Percentiles rank a stretch among this genome's conserved stretches.
Evolutionary conservation across 2,113 vertebrate species (phyloP).

Genomic region (Tor tambroides): DNA sequence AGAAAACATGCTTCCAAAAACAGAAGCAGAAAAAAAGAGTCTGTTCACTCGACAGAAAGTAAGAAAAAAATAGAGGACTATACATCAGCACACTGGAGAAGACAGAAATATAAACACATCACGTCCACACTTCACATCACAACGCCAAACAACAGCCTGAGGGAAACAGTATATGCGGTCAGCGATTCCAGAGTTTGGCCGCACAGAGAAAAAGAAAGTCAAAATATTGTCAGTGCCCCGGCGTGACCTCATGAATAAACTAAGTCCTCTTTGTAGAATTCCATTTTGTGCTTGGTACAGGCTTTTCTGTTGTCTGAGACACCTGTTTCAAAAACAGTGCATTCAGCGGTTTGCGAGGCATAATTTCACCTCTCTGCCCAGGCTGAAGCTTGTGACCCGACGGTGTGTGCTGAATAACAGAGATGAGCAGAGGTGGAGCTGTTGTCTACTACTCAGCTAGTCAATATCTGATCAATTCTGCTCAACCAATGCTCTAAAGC

Average conservation of each 20-base stretch:
- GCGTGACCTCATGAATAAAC: constrained; percentile 14
- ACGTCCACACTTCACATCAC: not conserved
- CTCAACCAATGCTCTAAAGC: not conserved
- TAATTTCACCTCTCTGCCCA: not conserved
- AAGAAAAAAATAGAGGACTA: not conserved
- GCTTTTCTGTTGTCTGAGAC: constrained; percentile 1
- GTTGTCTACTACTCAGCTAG: not conserved
- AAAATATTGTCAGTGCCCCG: not conserved
- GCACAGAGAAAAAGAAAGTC: not conserved
- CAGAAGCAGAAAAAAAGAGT: not conserved
- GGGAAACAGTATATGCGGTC: not conserved
- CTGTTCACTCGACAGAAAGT: not conserved
- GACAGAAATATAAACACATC: not conserved
- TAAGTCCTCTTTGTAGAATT: constrained; percentile 2
- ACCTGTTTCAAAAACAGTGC: not conserved
- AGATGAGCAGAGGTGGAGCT: not conserved
- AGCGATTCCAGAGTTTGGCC: not conserved
- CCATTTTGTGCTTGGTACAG: constrained; percentile 13
- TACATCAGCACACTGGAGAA: not conserved
- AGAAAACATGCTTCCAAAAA: not conserved
- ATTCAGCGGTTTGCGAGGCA: not conserved
- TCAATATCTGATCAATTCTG: not conserved
- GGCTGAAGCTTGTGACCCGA: not conserved
- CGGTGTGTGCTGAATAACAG: not conserved
- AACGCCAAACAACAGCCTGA: not conserved